Conservation (phyloP, 2,888 invertebrate species). For the Amorpha juglandis region DNA sequence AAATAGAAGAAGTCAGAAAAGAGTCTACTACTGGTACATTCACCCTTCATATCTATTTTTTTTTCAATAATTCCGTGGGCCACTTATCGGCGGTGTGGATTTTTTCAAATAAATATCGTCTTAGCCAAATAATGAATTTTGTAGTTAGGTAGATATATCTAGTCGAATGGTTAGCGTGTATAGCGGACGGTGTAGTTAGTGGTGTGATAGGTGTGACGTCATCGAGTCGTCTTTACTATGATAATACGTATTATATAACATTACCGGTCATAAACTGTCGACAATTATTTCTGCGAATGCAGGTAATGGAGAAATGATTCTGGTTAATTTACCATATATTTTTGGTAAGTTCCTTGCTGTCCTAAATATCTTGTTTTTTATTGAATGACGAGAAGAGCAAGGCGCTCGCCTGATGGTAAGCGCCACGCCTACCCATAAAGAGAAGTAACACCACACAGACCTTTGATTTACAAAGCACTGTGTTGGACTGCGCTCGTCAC, state of each 20-base stretch:
- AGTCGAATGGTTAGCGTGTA: conserved; percentile 55
- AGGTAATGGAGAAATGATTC: too few species aligned
- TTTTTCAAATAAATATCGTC: conserved; percentile 28
- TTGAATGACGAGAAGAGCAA: too few species aligned
- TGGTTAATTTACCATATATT: too few species aligned
- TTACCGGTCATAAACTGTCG: conserved; percentile 16
- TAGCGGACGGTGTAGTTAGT: conserved; percentile 37
- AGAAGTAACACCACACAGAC: too few species aligned
- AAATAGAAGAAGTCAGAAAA: not conserved
- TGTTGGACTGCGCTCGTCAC: too few species aligned
- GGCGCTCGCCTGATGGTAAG: too few species aligned
- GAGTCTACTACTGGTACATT: not conserved
- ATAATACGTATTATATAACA: too few species aligned
- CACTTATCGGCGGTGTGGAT: not conserved
- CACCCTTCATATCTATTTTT: not conserved
- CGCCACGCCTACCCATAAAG: too few species aligned
- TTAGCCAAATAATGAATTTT: conserved; percentile 55
- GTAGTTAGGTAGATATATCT: conserved; percentile 53
- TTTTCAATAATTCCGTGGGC: not conserved
- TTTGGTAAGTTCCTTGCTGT: too few species aligned
- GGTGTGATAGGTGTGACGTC: too few species aligned
- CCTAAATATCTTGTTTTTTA: too few species aligned
- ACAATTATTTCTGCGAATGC: not conserved
- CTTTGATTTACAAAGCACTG: too few species aligned
- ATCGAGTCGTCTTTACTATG: conserved; percentile 1